phyloP scores from a whole-genome alignment of 2,888 invertebrate species.

The Pyrrhosoma nymphula region DNA sequence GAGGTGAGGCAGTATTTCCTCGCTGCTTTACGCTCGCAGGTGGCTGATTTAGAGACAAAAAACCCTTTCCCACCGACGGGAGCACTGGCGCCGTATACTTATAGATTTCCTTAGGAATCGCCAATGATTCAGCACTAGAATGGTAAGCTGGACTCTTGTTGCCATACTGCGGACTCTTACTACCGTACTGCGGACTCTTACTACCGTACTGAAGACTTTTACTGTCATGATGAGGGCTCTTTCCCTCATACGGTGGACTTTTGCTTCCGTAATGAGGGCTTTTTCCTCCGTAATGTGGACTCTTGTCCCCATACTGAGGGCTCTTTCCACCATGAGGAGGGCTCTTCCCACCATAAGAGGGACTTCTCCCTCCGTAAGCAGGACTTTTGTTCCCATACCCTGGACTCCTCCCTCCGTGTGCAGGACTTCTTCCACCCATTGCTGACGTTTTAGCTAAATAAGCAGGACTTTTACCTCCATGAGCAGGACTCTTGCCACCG shows the following conservation, averaged over 20 bases:
- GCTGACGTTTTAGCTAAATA: not conserved
- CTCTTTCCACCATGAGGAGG: constrained; percentile 4
- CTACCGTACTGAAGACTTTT: constrained; percentile 36
- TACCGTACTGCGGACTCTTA: constrained; percentile 5
- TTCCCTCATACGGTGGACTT: constrained; percentile 26
- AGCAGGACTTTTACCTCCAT: constrained; percentile 17
- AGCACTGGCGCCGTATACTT: not conserved
- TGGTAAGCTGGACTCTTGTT: not conserved
- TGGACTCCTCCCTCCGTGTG: not conserved
- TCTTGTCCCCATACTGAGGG: not conserved
- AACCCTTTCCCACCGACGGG: not conserved
- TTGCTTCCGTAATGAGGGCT: constrained; percentile 30
- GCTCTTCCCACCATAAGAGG: constrained; percentile 4
- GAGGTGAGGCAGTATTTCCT: not conserved
- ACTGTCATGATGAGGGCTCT: not conserved
- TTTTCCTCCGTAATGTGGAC: constrained; percentile 14
- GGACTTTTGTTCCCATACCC: constrained; percentile 27
- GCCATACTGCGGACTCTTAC: constrained; percentile 48
- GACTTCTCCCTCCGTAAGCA: constrained; percentile 23
- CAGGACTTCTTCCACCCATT: not conserved
- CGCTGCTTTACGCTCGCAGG: not conserved
- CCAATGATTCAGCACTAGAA: not conserved
- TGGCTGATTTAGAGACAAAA: not conserved
- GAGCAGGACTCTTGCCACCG: constrained; percentile 37
- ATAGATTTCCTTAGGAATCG: not conserved